Evolutionary conservation across 2,113 vertebrate species (phyloP), one percentile per base, ranked within the genome.

Genomic region (Tetrax tetrax): DNA sequence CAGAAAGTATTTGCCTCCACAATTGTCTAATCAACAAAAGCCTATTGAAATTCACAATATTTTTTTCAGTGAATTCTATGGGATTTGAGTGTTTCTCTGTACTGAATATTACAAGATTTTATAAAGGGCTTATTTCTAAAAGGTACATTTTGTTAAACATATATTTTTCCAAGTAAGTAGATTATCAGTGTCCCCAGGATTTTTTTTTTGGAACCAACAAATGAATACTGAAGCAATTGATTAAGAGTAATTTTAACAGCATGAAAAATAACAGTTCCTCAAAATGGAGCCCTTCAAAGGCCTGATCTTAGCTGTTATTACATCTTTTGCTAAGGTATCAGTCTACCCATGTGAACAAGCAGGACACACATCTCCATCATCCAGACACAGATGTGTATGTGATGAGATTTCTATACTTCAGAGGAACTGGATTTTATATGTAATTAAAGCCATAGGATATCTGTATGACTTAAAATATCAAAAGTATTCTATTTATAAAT

Each of bases 191-290:
- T 79, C 6, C 28, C 23, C 16, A 57, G 76, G 17, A 79, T 76
- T 81, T 2, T 48, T 28, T 48, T 35, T 48, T 83, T 83, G 41
- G 9, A 75, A 27, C 0, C 50, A 93, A 68, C 37, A 93, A 69
- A 85, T 21, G 90, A 63, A 86, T 77, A 71, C 27, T 56, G 45
- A 86, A 86, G 23, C 38, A 69, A 93, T 60, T 69, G 29, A 83
- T 91, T 51, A 31, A 83, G 88, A 45, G 20, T 38, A 79, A 68
- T 93, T 96, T 87, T 78, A 93, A 94, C 87, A 93, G 38, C 89
- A 56, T 28, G 93, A 82, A 72, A 96, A 96, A 29, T 37, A 95
- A 57, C 22, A 69, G 60, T 29, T 8, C 20, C 20, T 83, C 50
- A 70, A 92, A 76, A 89, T 21, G 28, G 37, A 77, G 28, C 12